Conservation (phyloP, 1,140 invertebrate genomes). For the Marisa cornuarietis region DNA sequence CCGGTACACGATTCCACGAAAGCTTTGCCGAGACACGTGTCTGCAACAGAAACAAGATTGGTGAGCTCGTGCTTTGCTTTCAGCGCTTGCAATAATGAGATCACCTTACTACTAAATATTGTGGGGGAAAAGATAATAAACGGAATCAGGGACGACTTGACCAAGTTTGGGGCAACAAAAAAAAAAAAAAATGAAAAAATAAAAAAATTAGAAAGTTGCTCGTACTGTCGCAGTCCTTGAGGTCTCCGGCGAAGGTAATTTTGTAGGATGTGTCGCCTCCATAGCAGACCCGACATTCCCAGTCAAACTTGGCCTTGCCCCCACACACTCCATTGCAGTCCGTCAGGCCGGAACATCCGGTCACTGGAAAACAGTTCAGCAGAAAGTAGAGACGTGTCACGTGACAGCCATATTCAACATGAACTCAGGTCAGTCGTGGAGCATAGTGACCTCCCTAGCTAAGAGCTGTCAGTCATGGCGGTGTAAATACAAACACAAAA, state of each 20-base stretch:
- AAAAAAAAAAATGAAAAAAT: too few relatives aligned
- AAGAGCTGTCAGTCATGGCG: too few relatives aligned
- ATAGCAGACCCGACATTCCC: not conserved
- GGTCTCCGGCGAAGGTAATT: not conserved
- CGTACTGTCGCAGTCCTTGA: slow-evolving; percentile 13
- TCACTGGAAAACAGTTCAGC: not conserved
- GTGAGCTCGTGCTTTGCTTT: not conserved
- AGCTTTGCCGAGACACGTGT: not conserved
- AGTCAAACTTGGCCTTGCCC: not conserved
- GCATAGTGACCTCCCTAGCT: too few relatives aligned
- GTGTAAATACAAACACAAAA: too few relatives aligned
- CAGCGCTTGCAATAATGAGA: not conserved
- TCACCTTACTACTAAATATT: not conserved
- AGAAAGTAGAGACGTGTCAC: too few relatives aligned
- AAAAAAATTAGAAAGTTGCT: too few relatives aligned
- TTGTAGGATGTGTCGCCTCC: not conserved
- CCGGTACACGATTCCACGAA: not conserved
- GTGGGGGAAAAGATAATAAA: too few relatives aligned
- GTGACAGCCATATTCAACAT: too few relatives aligned
- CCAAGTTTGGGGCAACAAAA: not conserved
- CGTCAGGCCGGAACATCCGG: not conserved
- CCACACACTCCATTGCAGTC: slow-evolving; percentile 14
- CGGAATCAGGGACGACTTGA: not conserved
- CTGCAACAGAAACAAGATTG: not conserved
- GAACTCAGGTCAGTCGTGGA: too few relatives aligned